These are phyloP conservation scores for pig (Sus scrofa) DNA, from an alignment of 2,113 vertebrate genomes.

Conservation along the genomic window T2T-Sscrofa CM000826.6:137301501-137302000, in stretches of 20 bases:
- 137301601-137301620: background rate
- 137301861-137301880: background rate
- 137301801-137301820: background rate
- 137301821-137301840: background rate
- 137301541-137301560: too few species aligned
- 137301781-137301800: background rate
- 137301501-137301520: too few species aligned
- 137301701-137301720: background rate
- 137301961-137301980: background rate
- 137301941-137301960: background rate
- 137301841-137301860: constrained; percentile 25
- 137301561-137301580: too few species aligned
- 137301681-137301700: background rate
- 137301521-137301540: too few species aligned
- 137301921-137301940: background rate
- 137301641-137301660: background rate
- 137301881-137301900: background rate
- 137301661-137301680: background rate
- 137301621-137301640: constrained; percentile 24
- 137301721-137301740: constrained; percentile 32
- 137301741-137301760: background rate
- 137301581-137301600: too few species aligned
- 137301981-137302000: background rate
- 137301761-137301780: background rate
- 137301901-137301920: background rate